Base-by-base conservation (phyloP, 2,888 invertebrate genomes). In the Phaedon cochleariae region DNA sequence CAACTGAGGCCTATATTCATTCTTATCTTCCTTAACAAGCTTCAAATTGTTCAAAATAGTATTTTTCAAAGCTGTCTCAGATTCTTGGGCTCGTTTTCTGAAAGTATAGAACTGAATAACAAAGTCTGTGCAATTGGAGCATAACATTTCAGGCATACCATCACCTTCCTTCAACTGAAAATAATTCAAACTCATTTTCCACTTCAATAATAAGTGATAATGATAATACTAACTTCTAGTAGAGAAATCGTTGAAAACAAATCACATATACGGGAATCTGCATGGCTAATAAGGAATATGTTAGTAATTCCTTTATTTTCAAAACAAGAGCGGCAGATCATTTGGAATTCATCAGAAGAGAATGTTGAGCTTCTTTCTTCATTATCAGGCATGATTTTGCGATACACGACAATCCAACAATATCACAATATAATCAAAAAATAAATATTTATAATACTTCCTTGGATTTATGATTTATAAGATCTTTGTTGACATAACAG, bases 111-210 rank as follows among this genome's bases (percentile, higher is more conserved):
- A 62, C 17, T 70, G 54, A 22, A 54, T 64, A 15, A 67, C 53
- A 53, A 70, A 41, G 34, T 70, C 66, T 20, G 63, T 62, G 59
- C 70, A 70, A 45, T 29, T 26, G 7, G 49, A 17, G 26, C 70
- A 70, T 46, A 70, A 55, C 31, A 66, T 68, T 6, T 49, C 58
- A 10, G 70, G 68, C 17, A 70, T 37, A 7, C 64, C 55, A 59
- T 70, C 70, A 17, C 61, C 59, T 49, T 61, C 52, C 26, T 59
- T 22, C 15, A 64, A 29, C 70, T 70, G 26, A n/a, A 66, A 67
- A 49, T 7, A 31, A 15, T 31, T 20, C 9, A 29, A 21, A n/a
- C 15, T 41, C 1, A 41, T 15, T 15, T 41, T 41, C 15, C 12
- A 6, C 15, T 3, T 41, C 15, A 41, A 4, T 41, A 15, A 41